Percentiles rank a stretch among this genome's conserved stretches.
Evolutionary conservation across 2,797 vertebrate species (phyloP).

Genomic region (Macroramphosus scolopax): DNA sequence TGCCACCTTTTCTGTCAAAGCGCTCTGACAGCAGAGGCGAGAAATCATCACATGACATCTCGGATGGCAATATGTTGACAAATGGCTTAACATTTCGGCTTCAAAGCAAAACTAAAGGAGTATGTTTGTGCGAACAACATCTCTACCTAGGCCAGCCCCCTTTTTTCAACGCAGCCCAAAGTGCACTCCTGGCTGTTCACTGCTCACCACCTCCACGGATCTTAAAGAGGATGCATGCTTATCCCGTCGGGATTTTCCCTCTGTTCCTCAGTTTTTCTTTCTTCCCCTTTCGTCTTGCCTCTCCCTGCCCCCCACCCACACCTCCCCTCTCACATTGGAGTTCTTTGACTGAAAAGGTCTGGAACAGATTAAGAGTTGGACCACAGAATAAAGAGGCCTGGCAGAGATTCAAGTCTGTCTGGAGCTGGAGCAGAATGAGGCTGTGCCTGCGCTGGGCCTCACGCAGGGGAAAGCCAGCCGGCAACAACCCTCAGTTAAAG

Average conservation of each 20-base stretch:
- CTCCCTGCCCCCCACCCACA: conserved; percentile 48
- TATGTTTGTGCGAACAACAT: conserved; percentile 2
- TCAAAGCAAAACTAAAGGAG: conserved; percentile 4
- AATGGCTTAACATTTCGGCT: conserved; percentile 8
- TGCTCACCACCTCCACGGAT: conserved; percentile 55
- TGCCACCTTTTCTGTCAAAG: conserved; percentile 43
- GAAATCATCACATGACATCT: conserved; percentile 49
- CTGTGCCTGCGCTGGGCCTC: conserved; percentile 84
- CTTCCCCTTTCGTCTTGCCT: conserved; percentile 59
- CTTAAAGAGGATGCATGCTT: conserved; percentile 70
- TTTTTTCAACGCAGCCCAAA: conserved; percentile 37
- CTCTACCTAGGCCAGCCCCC: conserved; percentile 23
- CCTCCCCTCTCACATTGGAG: conserved; percentile 72
- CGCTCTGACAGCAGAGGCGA: conserved; percentile 32
- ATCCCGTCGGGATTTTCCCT: conserved; percentile 69
- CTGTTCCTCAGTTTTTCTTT: conserved; percentile 63
- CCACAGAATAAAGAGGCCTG: conserved; percentile 91
- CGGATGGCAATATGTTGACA: conserved; percentile 7
- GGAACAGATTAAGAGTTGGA: conserved; percentile 95
- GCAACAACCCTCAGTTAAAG: conserved; percentile 74
- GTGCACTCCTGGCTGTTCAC: conserved; percentile 40
- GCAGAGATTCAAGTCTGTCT: conserved; percentile 91
- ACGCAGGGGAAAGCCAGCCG: conserved; percentile 74
- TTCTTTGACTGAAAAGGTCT: conserved; percentile 94
- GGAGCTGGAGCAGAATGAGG: conserved; percentile 79